Percentiles rank a stretch among this genome's conserved stretches.
Conservation (phyloP, 2,888 invertebrate species). For the Cordilura impudica region DNA sequence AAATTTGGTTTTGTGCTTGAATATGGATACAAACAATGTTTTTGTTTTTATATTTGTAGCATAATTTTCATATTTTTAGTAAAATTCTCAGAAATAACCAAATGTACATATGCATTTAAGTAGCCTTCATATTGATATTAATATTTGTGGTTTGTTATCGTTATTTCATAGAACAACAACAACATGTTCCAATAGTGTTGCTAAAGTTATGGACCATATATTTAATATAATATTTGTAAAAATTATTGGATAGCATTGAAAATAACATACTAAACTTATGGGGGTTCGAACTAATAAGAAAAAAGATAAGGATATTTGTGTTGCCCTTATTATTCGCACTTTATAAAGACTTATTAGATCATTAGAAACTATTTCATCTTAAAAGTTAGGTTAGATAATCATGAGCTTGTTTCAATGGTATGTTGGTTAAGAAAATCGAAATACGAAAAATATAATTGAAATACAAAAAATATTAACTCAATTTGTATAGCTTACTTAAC, state of each 20-base stretch:
- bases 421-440: too few species aligned
- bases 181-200: not conserved
- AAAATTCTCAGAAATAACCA: not conserved
- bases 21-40: conserved; percentile 10
- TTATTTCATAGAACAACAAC: not conserved
- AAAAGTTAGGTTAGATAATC: too few species aligned
- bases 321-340: not conserved
- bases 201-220: not conserved
- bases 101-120: not conserved
- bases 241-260: not conserved
- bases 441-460: too few species aligned
- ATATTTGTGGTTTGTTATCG: conserved; percentile 2
- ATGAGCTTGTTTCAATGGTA: too few species aligned
- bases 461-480: too few species aligned
- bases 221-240: not conserved
- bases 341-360: not conserved
- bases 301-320: not conserved
- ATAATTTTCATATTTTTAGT: conserved; percentile 29
- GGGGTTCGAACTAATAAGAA: not conserved
- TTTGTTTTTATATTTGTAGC: not conserved
- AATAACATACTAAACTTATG: not conserved
- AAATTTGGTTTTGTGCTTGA: conserved; percentile 21
- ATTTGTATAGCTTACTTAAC: too few species aligned
- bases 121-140: conserved; percentile 5
- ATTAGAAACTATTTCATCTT: not conserved